Conservation (phyloP, 2,797 vertebrate genomes). For the Hoplostethus mediterraneus region DNA sequence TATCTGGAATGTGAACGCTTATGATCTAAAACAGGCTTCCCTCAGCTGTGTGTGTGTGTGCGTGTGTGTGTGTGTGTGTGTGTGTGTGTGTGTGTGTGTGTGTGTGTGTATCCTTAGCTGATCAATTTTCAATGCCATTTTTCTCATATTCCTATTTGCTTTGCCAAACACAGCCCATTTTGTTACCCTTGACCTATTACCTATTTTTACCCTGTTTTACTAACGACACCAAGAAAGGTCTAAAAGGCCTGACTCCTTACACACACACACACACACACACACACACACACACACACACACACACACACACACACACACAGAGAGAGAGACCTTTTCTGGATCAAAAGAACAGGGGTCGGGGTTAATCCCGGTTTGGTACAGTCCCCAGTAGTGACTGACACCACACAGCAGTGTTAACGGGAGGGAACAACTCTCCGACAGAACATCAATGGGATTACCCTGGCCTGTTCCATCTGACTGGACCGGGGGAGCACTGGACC, state of each 20-base stretch:
- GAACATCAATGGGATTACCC: slow-evolving; percentile 64
- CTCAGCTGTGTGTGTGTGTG: slow-evolving; percentile 15
- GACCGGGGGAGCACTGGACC: slow-evolving; percentile 1
- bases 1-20: slow-evolving; percentile 36
- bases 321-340: slow-evolving; percentile 1
- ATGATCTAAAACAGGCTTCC: slow-evolving; percentile 40
- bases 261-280: not conserved
- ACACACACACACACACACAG: not conserved
- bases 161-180: slow-evolving; percentile 21
- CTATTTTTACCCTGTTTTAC: slow-evolving; percentile 9
- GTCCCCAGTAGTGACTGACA: slow-evolving; percentile 55
- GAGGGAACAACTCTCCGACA: slow-evolving; percentile 41
- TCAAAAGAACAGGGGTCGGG: slow-evolving; percentile 54
- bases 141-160: slow-evolving; percentile 36
- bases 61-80: slow-evolving; percentile 22
- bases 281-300: not conserved
- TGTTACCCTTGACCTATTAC: slow-evolving; percentile 32
- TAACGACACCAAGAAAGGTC: not conserved
- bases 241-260: not conserved
- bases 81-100: slow-evolving; percentile 18
- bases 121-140: slow-evolving; percentile 2
- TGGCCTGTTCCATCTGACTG: slow-evolving; percentile 31
- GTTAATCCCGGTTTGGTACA: slow-evolving; percentile 57
- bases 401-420: slow-evolving; percentile 28
- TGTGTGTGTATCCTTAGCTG: slow-evolving; percentile 18